phyloP scores from a whole-genome alignment of 2,113 vertebrate species.

The Daphoenositta chrysoptera region DNA sequence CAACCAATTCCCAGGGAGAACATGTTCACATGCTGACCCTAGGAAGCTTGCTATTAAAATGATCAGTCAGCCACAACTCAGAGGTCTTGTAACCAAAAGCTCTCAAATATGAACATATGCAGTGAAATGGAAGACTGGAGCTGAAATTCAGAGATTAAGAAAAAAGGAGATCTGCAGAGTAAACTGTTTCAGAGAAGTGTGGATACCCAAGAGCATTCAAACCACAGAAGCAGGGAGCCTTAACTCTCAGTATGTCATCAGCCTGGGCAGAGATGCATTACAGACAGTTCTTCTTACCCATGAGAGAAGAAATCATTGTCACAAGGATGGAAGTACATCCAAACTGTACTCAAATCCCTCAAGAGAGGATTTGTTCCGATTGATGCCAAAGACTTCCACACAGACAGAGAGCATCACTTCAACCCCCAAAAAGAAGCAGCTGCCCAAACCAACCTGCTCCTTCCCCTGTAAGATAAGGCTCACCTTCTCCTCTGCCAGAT shows the following conservation, averaged over 20 bases:
- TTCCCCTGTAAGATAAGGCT: background rate
- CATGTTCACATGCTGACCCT: background rate
- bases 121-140: background rate
- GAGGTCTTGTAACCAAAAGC: background rate
- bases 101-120: background rate
- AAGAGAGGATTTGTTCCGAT: background rate
- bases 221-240: background rate
- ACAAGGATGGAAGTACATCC: background rate
- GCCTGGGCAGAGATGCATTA: background rate
- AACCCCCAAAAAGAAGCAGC: background rate
- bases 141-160: background rate
- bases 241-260: background rate
- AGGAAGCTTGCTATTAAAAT: background rate
- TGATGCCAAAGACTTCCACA: background rate
- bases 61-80: background rate
- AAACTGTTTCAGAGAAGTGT: background rate
- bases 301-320: background rate
- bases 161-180: background rate
- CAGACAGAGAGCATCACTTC: background rate
- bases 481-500: slow-evolving; percentile 97
- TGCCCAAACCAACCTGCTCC: background rate
- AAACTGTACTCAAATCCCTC: background rate
- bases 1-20: background rate
- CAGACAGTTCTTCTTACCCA: background rate
- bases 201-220: background rate